Evolutionary conservation across 2,888 invertebrate species (phyloP), one percentile per base, ranked within the genome.

Genomic region (Onthophagus sagittarius): DNA sequence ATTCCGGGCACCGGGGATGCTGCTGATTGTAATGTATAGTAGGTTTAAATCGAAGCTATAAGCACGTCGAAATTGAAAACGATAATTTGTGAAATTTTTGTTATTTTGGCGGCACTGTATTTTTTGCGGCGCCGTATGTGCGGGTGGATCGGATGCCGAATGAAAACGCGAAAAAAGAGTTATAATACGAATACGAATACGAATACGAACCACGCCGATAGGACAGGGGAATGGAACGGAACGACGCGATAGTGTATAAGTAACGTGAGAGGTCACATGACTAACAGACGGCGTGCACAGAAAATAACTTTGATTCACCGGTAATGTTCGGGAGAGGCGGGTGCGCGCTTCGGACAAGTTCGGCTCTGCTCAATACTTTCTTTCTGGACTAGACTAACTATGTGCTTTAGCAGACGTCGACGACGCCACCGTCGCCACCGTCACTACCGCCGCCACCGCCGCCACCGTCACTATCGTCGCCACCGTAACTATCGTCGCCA

Each of bases 361-460:
- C 67, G 67, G 67, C 15, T 67, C 67, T 67, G 67, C 67, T 67
- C 67, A 67, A 67, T 67, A 67, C 67, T 67, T 67, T 67, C 67
- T 67, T 67, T 67, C 67, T 67, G 67, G 67, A 67, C 32, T 23
- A 23, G 64, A 15, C 64, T 23, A 5, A 64, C 64, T 15, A 9
- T 15, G 64, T 15, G 67, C 4, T 67, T 9, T 23, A 23, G 31
- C 31, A 31, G 23, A n/a, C 63, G 63, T 15, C 23, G 23, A 14
- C 65, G 65, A n/a, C 31, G n/a, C 5, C 32, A n/a, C 15, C 67
- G 31, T 23, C 32, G 11, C 31, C 3, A n/a, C 65, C 23, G 15
- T n/a, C 65, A n/a, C n/a, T n/a, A 15, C 15, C 65, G 15, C 15
- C n/a, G 31, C n/a, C n/a, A n/a, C n/a, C n/a, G 11, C 13, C 11